Conservation (phyloP, 2,888 invertebrate genomes). For the Agapostemon virescens region DNA sequence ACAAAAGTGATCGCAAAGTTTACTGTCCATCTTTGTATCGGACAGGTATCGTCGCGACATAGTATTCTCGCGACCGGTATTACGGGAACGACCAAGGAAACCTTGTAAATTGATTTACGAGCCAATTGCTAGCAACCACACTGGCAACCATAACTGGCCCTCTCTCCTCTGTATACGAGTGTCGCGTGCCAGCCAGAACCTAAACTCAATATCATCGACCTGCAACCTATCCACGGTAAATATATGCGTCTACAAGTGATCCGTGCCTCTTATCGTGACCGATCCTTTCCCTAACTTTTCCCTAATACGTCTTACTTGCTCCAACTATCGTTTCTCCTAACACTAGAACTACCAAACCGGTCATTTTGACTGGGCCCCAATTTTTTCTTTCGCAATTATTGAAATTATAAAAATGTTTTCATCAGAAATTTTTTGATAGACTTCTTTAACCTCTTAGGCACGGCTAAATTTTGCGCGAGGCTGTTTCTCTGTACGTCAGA, state of each 20-base stretch:
- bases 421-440: too few relatives aligned
- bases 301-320: neutral
- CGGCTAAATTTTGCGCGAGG: too few relatives aligned
- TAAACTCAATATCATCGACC: constrained; percentile 47
- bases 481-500: too few relatives aligned
- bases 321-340: neutral
- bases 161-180: neutral
- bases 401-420: too few relatives aligned
- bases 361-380: too few relatives aligned
- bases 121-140: constrained; percentile 19
- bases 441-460: too few relatives aligned
- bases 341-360: too few relatives aligned
- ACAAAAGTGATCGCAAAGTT: neutral
- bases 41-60: neutral
- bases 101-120: constrained; percentile 57
- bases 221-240: constrained; percentile 29
- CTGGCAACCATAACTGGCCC: neutral
- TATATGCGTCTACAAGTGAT: constrained; percentile 24
- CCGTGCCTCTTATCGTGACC: neutral
- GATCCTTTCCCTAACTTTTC: constrained; percentile 52
- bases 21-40: neutral
- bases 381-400: too few relatives aligned
- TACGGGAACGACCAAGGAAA: constrained; percentile 44
- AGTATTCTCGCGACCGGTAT: constrained; percentile 33
- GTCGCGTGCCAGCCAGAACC: neutral